phyloP scores from a whole-genome alignment of 2,113 vertebrate genomes.

The Pholis gunnellus region DNA sequence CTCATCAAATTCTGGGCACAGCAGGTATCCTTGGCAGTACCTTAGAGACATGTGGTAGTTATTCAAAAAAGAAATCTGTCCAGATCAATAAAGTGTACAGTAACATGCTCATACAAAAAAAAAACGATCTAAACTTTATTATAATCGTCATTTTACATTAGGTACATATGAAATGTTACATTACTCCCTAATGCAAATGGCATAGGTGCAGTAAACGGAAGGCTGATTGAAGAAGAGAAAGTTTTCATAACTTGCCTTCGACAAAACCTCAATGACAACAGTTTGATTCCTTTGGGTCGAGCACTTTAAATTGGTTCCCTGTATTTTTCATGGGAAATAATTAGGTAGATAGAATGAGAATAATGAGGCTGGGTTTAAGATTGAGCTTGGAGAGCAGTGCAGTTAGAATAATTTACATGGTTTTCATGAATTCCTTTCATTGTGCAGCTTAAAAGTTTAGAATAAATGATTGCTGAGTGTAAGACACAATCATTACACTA shows the following conservation, averaged over 20 bases:
- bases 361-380: conserved; percentile 23
- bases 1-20: neutral
- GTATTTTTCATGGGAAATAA: conserved; percentile 15
- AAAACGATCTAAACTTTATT: too few relatives aligned
- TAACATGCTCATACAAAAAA: neutral
- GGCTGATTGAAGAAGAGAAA: neutral
- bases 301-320: neutral
- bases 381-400: neutral
- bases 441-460: conserved; percentile 9
- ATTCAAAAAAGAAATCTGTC: neutral
- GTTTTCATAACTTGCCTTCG: conserved; percentile 4
- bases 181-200: neutral
- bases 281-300: neutral
- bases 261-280: conserved; percentile 14
- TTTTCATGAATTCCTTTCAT: conserved; percentile 19
- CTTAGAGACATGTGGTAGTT: neutral
- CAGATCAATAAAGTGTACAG: neutral
- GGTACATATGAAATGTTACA: neutral
- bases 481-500: neutral
- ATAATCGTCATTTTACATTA: too few relatives aligned
- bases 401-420: conserved; percentile 6
- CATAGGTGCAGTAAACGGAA: neutral
- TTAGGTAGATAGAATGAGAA: conserved; percentile 10
- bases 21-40: neutral
- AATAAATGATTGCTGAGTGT: conserved; percentile 22